Base-by-base conservation (phyloP, 2,113 vertebrate genomes). In the Tenebrosternarchus preto region DNA sequence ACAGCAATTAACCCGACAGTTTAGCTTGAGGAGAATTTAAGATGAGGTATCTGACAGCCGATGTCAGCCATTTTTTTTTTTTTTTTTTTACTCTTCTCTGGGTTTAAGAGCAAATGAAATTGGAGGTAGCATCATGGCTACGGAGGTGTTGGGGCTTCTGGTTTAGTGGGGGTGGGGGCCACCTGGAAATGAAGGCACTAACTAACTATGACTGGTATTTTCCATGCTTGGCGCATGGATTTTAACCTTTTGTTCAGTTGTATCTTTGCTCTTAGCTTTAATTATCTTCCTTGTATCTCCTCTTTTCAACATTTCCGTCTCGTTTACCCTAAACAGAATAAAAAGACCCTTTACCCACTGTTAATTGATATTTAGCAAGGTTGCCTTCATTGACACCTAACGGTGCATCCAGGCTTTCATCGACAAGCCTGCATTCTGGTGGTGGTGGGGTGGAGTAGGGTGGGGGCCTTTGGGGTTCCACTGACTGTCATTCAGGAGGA, bases 1-100 rank as follows among this genome's bases (percentile, higher is more conserved):
- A 98, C 97, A 97, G 97, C 97, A 98, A 98, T 98, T 99, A 99
- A 98, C 96, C 97, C 95, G 94, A 95, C 95, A 96, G 95, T 96
- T 96, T 97, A 96, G 97, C 96, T 96, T 94, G 94, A 96, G 97
- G 96, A 98, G 95, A 98, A 95, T 95, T 92, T 94, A 94, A 94
- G 94, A 97, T 97, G 96, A 96, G 95, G 94, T 95, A 95, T 95
- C 93, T 98, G 97, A 98, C 97, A 98, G 97, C 95, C 94, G 95
- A 95, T 96, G 96, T 96, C 95, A 95, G 95, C 94, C 95, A 95
- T 96, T 79, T 81, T 71, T 60, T 72, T 67, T 69, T 55, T 60
- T 56, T 72, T n/a, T 81, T 77, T 71, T 60, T 72, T 67, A 74
- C 61, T 60, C 61, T 72, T 82, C 55, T 76, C 94, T 94, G 94